phyloP scores from a whole-genome alignment of 2,113 vertebrate species.

The Chionomys nivalis region DNA sequence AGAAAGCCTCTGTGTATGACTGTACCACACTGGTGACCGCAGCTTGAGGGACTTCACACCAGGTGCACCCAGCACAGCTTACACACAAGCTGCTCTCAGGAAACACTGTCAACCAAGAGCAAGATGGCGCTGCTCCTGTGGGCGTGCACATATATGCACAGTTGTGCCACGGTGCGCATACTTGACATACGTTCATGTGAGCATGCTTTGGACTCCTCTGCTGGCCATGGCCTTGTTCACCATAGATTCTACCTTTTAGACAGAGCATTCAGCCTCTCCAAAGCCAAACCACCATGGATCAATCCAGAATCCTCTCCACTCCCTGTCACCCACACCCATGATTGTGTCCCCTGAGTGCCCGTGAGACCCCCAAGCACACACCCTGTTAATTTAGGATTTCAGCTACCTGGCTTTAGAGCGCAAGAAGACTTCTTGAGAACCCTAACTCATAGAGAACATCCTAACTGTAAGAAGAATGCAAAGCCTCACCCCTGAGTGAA shows the following conservation, averaged over 20 bases:
- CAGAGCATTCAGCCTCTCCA: no score
- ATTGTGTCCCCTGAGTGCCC: accelerated
- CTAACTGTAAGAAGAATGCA: not conserved
- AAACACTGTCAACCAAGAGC: not conserved
- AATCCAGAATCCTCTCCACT: not conserved
- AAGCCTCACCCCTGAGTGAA: not conserved
- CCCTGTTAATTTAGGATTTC: not conserved
- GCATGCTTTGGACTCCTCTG: not conserved
- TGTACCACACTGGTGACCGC: accelerated
- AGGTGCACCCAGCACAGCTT: accelerated
- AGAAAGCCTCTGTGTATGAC: accelerated
- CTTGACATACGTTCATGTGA: accelerated
- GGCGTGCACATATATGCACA: accelerated
- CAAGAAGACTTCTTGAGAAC: no score
- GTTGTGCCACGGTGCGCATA: no score
- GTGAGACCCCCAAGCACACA: no score
- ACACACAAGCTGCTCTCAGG: not conserved
- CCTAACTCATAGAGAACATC: not conserved
- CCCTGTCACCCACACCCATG: accelerated
- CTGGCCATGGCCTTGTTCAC: not conserved
- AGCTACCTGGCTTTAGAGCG: not conserved
- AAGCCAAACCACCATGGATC: no score
- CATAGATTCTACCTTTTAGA: no score
- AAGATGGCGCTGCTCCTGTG: accelerated
- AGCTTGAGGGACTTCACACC: not conserved